phyloP scores from a whole-genome alignment of 2,888 invertebrate species.

The Macaria notata region DNA sequence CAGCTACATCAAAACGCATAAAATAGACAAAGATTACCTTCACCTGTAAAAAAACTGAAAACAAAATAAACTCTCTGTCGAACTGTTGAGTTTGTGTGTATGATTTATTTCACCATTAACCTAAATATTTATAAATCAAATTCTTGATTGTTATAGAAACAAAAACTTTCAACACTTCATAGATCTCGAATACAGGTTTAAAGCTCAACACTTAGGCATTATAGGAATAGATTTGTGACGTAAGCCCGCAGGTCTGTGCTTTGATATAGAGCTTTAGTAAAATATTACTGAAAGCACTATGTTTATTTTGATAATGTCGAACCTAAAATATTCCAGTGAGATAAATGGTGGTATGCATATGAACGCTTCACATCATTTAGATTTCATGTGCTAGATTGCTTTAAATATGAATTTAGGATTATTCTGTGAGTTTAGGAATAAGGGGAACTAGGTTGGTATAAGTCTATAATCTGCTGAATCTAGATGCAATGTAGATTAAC shows the following conservation, averaged over 20 bases:
- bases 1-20: background rate
- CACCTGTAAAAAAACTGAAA: background rate
- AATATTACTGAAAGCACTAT: conserved; percentile 44
- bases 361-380: conserved; percentile 2
- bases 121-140: conserved; percentile 50
- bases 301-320: conserved; percentile 14
- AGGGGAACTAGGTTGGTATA: conserved; percentile 1
- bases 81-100: no score
- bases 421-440: conserved; percentile 1
- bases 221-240: conserved; percentile 56
- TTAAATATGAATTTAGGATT: background rate
- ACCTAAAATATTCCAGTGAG: conserved; percentile 3
- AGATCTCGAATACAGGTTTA: conserved; percentile 11
- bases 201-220: conserved; percentile 25
- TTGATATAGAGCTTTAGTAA: conserved; percentile 35
- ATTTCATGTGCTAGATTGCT: conserved; percentile 1
- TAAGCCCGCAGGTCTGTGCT: conserved; percentile 48
- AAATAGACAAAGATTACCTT: background rate
- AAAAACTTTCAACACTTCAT: no score
- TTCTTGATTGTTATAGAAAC: conserved; percentile 7
- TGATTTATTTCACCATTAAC: conserved; percentile 15
- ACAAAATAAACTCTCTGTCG: no score
- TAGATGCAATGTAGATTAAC: conserved; percentile 15
- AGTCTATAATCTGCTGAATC: conserved; percentile 1
- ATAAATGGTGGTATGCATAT: conserved; percentile 3